These are phyloP conservation scores for Nansenia antarctica DNA, from an alignment of 2,113 vertebrate genomes.

Conservation along the genomic window DNA sequence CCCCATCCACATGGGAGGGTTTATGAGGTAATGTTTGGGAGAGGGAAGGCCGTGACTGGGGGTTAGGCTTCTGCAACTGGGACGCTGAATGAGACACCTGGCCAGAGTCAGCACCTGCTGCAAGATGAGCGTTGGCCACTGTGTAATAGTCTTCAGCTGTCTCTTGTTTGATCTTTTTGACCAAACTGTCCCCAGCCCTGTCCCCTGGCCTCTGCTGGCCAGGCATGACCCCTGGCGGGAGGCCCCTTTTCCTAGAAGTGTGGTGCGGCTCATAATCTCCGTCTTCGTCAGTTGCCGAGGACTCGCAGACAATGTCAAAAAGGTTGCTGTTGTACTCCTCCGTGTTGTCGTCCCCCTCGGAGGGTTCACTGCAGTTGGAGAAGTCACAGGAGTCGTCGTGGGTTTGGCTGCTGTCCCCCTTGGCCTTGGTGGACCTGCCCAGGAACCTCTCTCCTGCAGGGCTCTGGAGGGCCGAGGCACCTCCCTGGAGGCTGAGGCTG, in stretches of 20 bases:
- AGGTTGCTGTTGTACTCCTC: constrained; percentile 85
- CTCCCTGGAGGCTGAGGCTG: constrained; percentile 23
- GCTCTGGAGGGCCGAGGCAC: constrained; percentile 69
- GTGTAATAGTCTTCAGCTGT: constrained; percentile 84
- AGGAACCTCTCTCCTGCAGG: constrained; percentile 76
- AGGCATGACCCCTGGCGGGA: constrained; percentile 41
- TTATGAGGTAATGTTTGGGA: constrained; percentile 56
- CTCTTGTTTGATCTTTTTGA: constrained; percentile 90
- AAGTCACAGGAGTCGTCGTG: constrained; percentile 86
- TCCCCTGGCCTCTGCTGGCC: constrained; percentile 15
- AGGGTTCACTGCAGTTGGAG: constrained; percentile 86
- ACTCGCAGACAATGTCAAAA: constrained; percentile 87
- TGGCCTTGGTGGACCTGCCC: constrained; percentile 72
- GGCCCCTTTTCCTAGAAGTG: constrained; percentile 61
- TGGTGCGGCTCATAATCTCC: constrained; percentile 82
- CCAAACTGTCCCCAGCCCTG: constrained; percentile 52
- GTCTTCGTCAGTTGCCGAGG: constrained; percentile 87
- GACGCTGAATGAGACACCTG: neutral
- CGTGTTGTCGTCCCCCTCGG: constrained; percentile 79
- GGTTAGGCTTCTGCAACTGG: neutral
- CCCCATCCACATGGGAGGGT: constrained; percentile 58
- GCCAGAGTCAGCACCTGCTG: constrained; percentile 29
- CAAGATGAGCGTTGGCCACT: constrained; percentile 80
- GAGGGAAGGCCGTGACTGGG: constrained; percentile 35
- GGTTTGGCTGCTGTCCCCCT: constrained; percentile 77